Evolutionary conservation across 1,140 invertebrate genomes (phyloP), one percentile per base, ranked within the genome.

Genomic region (Branchinecta lindahli): DNA sequence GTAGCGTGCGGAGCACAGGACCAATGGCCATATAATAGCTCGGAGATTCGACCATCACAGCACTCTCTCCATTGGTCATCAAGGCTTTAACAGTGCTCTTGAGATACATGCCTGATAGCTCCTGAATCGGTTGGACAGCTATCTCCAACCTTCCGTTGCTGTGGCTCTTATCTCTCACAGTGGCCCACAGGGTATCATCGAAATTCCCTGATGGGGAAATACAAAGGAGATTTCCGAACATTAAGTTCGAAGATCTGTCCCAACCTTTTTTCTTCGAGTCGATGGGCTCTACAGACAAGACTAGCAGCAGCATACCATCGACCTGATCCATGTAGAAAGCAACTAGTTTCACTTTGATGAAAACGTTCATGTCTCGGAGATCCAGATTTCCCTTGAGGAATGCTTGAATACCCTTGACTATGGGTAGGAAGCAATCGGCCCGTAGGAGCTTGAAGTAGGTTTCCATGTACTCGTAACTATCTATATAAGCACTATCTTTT

Each of bases 121-220:
- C 69, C 69, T 66, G 15, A 66, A 70, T 70, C 21, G 69, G 47
- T 44, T 70, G 46, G 8, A 70, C 15, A 12, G 69, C 15, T 15
- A 70, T 18, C 33, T 70, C 69, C 7, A 70, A 45, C 66, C 69
- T n/a, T 33, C 33, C 33, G 1, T 33, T 33, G 33, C 1, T 33
- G 33, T 33, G 33, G 33, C 33, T 33, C 33, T 33, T 33, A 33
- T 33, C 33, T 33, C 33, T 33, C 20, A 70, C 65, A 45, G 52
- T 21, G 9, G 69, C 69, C 20, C 46, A 70, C 15, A 70, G 46
- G 46, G 47, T 20, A 70, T 70, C 69, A 0, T 70, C 66, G 33
- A 70, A 70, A n/a, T n/a, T 70, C 7, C 69, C 69, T n/a, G 69
- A 69, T 12, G 69, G 18, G 45, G 69, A 70, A 44, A 70, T 70